These are phyloP conservation scores for Tyrophagus putrescentiae DNA, from an alignment of 1,140 invertebrate genomes.

Conservation along the genomic window DNA sequence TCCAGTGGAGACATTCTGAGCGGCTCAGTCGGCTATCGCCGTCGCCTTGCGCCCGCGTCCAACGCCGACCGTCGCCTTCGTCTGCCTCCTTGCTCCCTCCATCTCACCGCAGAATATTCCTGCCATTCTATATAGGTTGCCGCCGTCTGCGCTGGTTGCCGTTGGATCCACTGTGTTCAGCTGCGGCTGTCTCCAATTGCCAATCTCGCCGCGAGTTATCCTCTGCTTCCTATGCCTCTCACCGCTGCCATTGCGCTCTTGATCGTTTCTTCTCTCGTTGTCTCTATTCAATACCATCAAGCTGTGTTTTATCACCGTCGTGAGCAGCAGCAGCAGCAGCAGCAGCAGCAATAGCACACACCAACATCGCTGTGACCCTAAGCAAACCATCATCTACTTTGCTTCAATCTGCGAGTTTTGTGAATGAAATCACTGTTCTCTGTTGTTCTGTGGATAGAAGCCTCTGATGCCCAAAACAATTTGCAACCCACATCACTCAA, in stretches of 20 bases:
- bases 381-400: neutral
- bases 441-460: neutral
- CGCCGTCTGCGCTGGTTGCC: neutral
- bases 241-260: slow-evolving; percentile 15
- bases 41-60: neutral
- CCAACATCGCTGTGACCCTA: neutral
- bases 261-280: neutral
- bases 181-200: neutral
- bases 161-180: neutral
- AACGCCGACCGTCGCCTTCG: neutral
- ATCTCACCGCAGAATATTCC: neutral
- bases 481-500: neutral
- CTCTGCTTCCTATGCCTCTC: neutral
- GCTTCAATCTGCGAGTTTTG: neutral
- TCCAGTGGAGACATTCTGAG: neutral
- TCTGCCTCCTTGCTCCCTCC: neutral
- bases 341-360: neutral
- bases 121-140: neutral
- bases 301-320: neutral
- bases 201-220: neutral
- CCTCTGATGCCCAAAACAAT: slow-evolving; percentile 1
- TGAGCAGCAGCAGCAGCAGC: neutral
- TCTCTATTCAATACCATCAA: slow-evolving; percentile 5
- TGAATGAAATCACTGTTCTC: slow-evolving; percentile 15
- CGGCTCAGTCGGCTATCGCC: neutral